Evolutionary conservation across 2,888 invertebrate species (phyloP), one percentile per base, ranked within the genome.

Genomic region (Spodoptera exigua): DNA sequence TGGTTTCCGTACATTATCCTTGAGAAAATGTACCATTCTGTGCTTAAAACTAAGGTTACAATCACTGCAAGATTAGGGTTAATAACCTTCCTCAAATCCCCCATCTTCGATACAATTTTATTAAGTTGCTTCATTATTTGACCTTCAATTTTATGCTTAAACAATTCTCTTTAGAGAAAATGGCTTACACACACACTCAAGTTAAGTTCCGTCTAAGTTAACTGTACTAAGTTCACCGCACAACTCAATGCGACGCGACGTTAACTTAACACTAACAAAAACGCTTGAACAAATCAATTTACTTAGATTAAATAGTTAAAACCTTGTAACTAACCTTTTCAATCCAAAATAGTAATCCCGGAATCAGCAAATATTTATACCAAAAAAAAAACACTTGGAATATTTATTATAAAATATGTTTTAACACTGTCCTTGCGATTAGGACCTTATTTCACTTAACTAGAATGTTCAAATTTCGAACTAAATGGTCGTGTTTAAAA

Each of bases 341-440:
- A 78, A 73, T 80, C 79, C 74, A 76, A 54, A 70, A 65, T 54
- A 49, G 86, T 84, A 90, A 90, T 91, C 87, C 90, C 89, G 87
- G 85, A 89, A 84, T 84, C 77, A 85, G 85, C 79, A 79, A 84
- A 85, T 85, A 82, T 80, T 83, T 78, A 82, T 74, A 73, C 78
- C 78, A 72, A 78, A 83, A 81, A 81, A n/a, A n/a, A 82, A 81
- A 70, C 85, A 85, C 85, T 84, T 76, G 34, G 59, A 70, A 51
- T 66, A 76, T 73, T 58, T 77, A 66, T 76, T 71, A 74, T n/a
- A 74, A 76, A 79, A 70, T 89, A 87, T 88, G 85, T 87, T 81
- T 84, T 83, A 87, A 84, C 91, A 90, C 89, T 85, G 44, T 90
- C 88, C 86, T 86, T 86, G 84, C 70, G 63, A 84, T 84, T 82